phyloP scores from a whole-genome alignment of 2,888 invertebrate genomes.

The Agrotis segetum region DNA sequence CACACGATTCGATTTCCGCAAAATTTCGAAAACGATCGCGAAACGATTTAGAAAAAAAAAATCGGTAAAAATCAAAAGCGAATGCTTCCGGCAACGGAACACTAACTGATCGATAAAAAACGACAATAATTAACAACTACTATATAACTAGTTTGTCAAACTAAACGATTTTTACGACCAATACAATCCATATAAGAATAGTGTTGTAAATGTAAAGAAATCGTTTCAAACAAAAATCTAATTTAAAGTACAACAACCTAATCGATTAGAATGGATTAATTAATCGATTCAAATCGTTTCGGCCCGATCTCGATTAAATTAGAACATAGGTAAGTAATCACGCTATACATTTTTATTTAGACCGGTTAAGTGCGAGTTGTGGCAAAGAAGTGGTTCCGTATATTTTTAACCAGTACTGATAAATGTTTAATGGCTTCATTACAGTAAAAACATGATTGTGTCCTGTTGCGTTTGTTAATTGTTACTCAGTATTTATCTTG shows the following conservation, averaged over 20 bases:
- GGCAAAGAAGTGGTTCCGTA: constrained; percentile 63
- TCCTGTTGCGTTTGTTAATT: constrained; percentile 48
- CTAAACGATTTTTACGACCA: constrained; percentile 55
- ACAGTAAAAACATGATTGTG: constrained; percentile 45
- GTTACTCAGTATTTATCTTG: constrained; percentile 36
- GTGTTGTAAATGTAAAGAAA: constrained; percentile 69
- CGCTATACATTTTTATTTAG: constrained; percentile 64
- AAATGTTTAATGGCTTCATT: constrained; percentile 61
- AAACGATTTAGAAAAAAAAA: constrained; percentile 24
- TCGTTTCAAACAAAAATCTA: constrained; percentile 72
- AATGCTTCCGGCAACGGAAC: constrained; percentile 41
- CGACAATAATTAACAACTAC: constrained; percentile 42
- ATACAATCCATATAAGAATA: constrained; percentile 57
- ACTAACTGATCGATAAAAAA: constrained; percentile 44
- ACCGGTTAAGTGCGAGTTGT: constrained; percentile 49
- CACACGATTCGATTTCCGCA: constrained; percentile 52
- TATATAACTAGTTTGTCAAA: constrained; percentile 61
- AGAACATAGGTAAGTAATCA: constrained; percentile 75
- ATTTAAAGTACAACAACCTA: constrained; percentile 74
- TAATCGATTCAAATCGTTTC: constrained; percentile 77
- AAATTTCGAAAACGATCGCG: constrained; percentile 40
- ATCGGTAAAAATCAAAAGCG: constrained; percentile 53
- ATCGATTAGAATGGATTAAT: constrained; percentile 76
- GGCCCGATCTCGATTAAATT: constrained; percentile 74
- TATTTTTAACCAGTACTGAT: constrained; percentile 33